phyloP scores from a whole-genome alignment of 2,113 vertebrate species.

The Gila orcuttii region DNA sequence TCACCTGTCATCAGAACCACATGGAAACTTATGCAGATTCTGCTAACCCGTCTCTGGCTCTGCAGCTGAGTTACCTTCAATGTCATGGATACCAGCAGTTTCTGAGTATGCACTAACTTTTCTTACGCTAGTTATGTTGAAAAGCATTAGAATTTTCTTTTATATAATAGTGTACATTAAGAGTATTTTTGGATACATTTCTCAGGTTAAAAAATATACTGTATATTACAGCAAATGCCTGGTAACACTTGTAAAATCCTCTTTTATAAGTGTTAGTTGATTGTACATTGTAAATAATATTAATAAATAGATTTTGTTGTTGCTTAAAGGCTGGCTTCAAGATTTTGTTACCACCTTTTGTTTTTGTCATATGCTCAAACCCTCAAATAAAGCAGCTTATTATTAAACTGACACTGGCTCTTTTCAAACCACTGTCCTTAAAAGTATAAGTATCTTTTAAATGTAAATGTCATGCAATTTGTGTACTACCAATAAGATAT shows the following conservation, averaged over 20 bases:
- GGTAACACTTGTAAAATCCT: not conserved
- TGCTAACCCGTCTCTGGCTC: constrained; percentile 39
- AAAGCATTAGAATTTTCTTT: not conserved
- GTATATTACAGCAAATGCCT: constrained; percentile 41
- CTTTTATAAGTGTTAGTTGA: not conserved
- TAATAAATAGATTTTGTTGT: not conserved
- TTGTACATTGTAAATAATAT: constrained; percentile 7
- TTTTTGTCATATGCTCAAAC: constrained; percentile 7
- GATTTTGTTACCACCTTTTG: not conserved
- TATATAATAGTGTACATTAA: not conserved
- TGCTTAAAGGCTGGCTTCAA: not conserved
- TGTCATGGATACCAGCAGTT: constrained; percentile 69
- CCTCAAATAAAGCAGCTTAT: constrained; percentile 39
- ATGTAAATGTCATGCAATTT: not conserved
- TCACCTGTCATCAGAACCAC: constrained; percentile 60
- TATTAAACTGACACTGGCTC: not conserved
- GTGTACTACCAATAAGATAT: not conserved
- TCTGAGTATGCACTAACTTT: constrained; percentile 62
- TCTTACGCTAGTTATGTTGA: not conserved
- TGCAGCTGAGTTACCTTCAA: constrained; percentile 71
- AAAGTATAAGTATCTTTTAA: not conserved
- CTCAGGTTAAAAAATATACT: constrained; percentile 15
- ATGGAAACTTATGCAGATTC: constrained; percentile 55
- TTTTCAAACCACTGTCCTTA: constrained; percentile 4
- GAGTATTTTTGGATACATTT: not conserved